A percentile compares a stretch with the other conserved stretches of the same genome.
phyloP scores from a whole-genome alignment of 2,797 vertebrate species.

The Garrulus glandarius region DNA sequence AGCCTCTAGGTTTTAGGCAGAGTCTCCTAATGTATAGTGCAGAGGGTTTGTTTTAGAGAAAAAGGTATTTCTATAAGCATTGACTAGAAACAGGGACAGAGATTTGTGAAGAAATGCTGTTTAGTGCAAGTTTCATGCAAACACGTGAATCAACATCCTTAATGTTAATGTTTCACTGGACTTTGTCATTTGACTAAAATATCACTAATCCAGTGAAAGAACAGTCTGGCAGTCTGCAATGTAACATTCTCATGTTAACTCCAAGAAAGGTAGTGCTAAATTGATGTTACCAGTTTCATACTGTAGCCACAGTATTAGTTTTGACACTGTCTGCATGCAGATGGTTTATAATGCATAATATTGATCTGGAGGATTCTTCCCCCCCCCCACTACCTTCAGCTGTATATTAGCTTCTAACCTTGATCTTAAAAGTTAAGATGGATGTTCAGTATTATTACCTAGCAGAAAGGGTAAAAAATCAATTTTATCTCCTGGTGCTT shows the following conservation, averaged over 20 bases:
- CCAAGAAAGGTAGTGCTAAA: background rate
- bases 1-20: background rate
- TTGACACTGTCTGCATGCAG: constrained; percentile 28
- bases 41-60: background rate
- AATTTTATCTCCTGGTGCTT: constrained; percentile 60
- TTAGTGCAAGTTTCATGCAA: background rate
- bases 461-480: constrained; percentile 67
- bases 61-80: background rate
- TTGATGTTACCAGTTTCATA: background rate
- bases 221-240: background rate
- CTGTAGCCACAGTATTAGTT: background rate
- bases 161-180: background rate
- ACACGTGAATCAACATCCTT: background rate
- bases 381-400: background rate
- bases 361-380: constrained; percentile 43
- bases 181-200: background rate
- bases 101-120: background rate
- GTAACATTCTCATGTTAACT: background rate
- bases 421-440: constrained; percentile 73
- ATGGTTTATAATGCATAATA: constrained; percentile 60
- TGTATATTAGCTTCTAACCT: constrained; percentile 56
- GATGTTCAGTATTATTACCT: constrained; percentile 64
- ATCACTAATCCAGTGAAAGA: background rate
- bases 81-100: background rate
- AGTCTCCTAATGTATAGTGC: background rate